Base-by-base conservation (phyloP, 1,140 invertebrate species). In the Cydia amplana region DNA sequence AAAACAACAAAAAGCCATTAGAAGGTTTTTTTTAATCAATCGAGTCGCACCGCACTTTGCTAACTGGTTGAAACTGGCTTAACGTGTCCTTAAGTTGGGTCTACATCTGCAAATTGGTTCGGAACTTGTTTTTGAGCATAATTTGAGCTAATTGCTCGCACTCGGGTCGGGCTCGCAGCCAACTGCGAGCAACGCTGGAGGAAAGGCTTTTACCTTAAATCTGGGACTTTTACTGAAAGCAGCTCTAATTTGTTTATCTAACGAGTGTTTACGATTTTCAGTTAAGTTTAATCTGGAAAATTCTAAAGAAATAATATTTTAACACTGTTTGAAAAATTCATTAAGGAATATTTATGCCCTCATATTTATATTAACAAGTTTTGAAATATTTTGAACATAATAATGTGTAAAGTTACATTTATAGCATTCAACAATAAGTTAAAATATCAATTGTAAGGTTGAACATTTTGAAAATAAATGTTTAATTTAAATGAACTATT, bases 111-210 rank as follows among this genome's bases (percentile, higher is more conserved):
- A 90, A 91, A 92, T 92, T 91, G 85, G 87, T 88, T 84, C 79
- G 77, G 81, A 90, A 90, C 82, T 89, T 90, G 90, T 92, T 92
- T 91, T 91, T 87, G 82, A 83, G 85, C 84, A 89, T 90, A 89
- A 91, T 92, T 92, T 89, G 83, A 80, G 89, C 87, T 91, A 92
- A 92, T 90, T 91, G 87, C 88, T 87, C 78, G 83, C 81, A 83
- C 82, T 86, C 79, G 87, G 90, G 85, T 76, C 75, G 18, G 87
- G 90, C 87, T 76, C 75, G n/a, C 77, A 67, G 87, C 88, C 88
- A 91, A 85, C 83, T 84, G 82, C 79, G 82, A 81, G 81, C 82
- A 75, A 75, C 77, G 74, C 72, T 78, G 76, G 82, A 83, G 80
- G 79, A 74, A 74, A 36, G 16, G 36, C 63, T 67, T 75, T 75